Conservation (phyloP, 1,140 invertebrate species). For the Semibalanus balanoides region DNA sequence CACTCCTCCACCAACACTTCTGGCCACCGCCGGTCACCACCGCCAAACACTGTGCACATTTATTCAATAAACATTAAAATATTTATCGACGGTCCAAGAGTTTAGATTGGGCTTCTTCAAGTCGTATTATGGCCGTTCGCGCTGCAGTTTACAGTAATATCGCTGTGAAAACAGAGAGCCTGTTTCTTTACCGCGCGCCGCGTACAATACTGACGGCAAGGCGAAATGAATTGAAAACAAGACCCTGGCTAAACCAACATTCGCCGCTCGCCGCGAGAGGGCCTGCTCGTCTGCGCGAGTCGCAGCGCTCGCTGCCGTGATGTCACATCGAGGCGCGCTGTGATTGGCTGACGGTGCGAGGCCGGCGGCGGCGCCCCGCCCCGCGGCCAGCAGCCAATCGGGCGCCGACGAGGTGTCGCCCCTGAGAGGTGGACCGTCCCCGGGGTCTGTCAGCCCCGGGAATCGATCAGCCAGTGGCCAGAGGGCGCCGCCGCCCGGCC, state of each 20-base stretch:
- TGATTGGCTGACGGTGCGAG: neutral
- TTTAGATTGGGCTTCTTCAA: slow-evolving; percentile 1
- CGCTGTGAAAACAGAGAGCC: neutral
- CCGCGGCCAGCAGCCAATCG: neutral
- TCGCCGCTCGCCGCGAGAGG: neutral
- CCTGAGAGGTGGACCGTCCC: neutral
- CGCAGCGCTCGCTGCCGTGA: neutral
- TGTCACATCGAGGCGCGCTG: neutral
- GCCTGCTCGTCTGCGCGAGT: neutral
- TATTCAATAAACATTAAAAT: slow-evolving; percentile 1
- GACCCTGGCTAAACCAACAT: slow-evolving; percentile 1
- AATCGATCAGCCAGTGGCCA: neutral
- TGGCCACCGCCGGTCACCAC: neutral
- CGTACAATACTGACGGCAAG: neutral
- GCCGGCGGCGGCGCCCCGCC: no score
- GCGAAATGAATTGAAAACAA: slow-evolving; percentile 2
- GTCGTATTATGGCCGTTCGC: neutral
- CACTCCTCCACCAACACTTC: no score
- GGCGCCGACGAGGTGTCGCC: neutral
- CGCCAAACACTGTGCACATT: neutral
- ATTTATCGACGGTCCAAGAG: neutral
- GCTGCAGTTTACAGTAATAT: neutral
- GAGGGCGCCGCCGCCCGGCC: no score
- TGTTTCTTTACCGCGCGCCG: neutral
- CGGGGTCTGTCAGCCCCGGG: no score